Percentiles rank a stretch among this genome's conserved stretches.
Conservation (phyloP, 1,140 invertebrate genomes). For the Delia radicum region DNA sequence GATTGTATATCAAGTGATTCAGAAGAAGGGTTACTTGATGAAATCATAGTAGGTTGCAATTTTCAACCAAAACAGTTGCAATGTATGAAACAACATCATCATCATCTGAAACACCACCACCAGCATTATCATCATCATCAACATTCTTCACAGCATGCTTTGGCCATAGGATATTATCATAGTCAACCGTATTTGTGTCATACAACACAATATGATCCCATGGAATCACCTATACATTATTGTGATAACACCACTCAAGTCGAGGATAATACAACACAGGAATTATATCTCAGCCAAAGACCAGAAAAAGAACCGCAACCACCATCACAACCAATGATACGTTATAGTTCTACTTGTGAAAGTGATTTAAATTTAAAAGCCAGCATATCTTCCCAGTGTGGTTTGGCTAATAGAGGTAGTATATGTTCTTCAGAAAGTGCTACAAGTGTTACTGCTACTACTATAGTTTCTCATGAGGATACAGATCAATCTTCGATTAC, state of each 20-base stretch:
- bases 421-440: conserved; percentile 27
- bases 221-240: conserved; percentile 47
- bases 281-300: conserved; percentile 17
- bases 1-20: conserved; percentile 55
- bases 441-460: conserved; percentile 27
- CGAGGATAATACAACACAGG: conserved; percentile 42
- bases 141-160: conserved; percentile 29
- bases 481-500: conserved; percentile 21
- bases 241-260: conserved; percentile 48
- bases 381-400: conserved; percentile 24
- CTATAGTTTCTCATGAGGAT: conserved; percentile 3
- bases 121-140: conserved; percentile 21
- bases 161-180: conserved; percentile 26
- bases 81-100: conserved; percentile 38
- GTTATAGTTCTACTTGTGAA: conserved; percentile 47
- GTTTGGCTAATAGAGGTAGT: conserved; percentile 10
- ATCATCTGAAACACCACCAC: conserved; percentile 37
- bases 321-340: conserved; percentile 38
- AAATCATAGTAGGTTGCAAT: conserved; percentile 47
- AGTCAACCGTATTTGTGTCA: conserved; percentile 27
- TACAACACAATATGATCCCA: conserved; percentile 29
- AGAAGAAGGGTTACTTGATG: conserved; percentile 52
- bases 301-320: conserved; percentile 28
- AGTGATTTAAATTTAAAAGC: conserved; percentile 47
- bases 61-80: conserved; percentile 37